Evolutionary conservation across 2,113 vertebrate genomes (phyloP).

Genomic region (Heterotis niloticus): DNA sequence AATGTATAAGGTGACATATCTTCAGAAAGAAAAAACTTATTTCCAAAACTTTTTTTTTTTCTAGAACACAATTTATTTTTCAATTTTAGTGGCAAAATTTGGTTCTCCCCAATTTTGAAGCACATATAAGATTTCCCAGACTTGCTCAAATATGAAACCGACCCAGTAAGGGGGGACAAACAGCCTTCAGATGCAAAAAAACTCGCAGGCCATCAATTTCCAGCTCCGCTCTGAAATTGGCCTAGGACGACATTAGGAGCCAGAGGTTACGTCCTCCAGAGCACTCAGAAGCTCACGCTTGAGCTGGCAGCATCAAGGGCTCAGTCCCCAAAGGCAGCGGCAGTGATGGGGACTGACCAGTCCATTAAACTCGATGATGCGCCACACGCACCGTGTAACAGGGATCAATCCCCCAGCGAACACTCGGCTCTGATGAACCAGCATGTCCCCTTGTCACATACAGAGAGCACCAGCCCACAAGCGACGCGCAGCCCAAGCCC

Average conservation of each 20-base stretch:
- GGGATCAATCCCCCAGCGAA: neutral
- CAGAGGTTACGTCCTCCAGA: neutral
- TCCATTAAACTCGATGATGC: neutral
- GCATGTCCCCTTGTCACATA: neutral
- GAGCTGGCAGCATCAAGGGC: constrained; percentile 11
- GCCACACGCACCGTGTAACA: neutral
- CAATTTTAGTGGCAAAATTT: no score
- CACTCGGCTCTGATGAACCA: neutral
- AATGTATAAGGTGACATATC: no score
- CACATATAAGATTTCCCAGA: no score
- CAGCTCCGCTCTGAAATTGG: neutral
- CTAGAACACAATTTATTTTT: no score
- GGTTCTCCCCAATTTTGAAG: no score
- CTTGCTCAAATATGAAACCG: no score
- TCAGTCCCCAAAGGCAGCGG: neutral
- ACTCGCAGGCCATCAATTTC: no score
- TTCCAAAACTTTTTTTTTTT: no score
- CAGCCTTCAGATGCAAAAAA: no score
- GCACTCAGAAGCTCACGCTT: neutral
- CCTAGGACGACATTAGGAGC: neutral
- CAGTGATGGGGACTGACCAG: constrained; percentile 1
- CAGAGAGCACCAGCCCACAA: neutral
- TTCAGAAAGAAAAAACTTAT: no score
- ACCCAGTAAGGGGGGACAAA: no score
- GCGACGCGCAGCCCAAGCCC: neutral